These are phyloP conservation scores for Machimus atricapillus DNA, from an alignment of 2,888 invertebrate species.

Conservation along the genomic window DNA sequence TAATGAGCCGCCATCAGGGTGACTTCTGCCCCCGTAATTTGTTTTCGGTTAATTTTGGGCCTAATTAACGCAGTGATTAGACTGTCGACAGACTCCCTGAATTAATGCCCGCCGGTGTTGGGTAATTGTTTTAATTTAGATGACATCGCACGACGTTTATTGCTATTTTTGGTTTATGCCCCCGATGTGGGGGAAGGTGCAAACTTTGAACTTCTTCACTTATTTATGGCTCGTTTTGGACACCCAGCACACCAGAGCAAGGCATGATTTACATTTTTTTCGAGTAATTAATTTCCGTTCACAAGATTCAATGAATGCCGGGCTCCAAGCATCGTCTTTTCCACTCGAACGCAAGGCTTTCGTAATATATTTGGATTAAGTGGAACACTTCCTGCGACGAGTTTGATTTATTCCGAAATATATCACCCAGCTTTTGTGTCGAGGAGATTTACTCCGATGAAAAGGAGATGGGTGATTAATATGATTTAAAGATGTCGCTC, in stretches of 20 bases:
- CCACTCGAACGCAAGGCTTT: background rate
- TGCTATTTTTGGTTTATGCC: conserved; percentile 42
- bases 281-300: conserved; percentile 1
- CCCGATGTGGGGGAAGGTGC: conserved; percentile 1
- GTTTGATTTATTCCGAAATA: background rate
- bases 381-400: background rate
- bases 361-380: conserved; percentile 13
- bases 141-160: conserved; percentile 28
- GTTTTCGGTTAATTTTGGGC: conserved; percentile 46
- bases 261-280: conserved; percentile 22
- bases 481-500: background rate
- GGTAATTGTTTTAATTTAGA: conserved; percentile 27
- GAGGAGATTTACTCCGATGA: background rate
- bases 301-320: background rate
- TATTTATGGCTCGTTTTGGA: conserved; percentile 20
- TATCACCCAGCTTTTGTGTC: background rate
- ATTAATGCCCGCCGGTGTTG: conserved; percentile 24
- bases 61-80: conserved; percentile 47
- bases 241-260: background rate
- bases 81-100: conserved; percentile 41
- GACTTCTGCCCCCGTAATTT: conserved; percentile 42
- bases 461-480: background rate
- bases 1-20: conserved; percentile 30
- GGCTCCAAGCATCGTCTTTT: background rate
- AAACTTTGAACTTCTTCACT: conserved; percentile 37